These are phyloP conservation scores for Anguilla marmorata DNA, from an alignment of 2,797 vertebrate genomes.

Conservation along the genomic window DNA sequence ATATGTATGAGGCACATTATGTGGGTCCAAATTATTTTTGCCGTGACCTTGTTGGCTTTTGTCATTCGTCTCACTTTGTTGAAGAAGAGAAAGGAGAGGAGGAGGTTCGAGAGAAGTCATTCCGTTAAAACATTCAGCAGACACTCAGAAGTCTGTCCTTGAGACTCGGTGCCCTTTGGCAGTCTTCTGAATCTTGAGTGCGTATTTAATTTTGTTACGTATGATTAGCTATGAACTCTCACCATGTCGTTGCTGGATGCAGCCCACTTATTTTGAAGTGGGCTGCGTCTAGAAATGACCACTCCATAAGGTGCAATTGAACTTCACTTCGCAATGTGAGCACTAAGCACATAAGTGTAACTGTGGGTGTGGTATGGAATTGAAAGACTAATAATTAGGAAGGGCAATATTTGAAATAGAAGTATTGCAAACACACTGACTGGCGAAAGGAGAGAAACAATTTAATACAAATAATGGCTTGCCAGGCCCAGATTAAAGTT, in stretches of 20 bases:
- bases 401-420: not conserved
- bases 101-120: not conserved
- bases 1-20: slow-evolving; percentile 50
- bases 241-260: not conserved
- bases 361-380: not conserved
- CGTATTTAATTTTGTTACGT: not conserved
- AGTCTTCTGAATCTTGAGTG: not conserved
- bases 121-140: not conserved
- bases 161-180: not conserved
- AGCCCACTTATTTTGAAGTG: not conserved
- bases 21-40: slow-evolving; percentile 43
- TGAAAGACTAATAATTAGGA: not conserved
- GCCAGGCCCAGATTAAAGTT: no score
- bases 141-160: not conserved
- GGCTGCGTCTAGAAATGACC: not conserved
- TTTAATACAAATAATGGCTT: no score
- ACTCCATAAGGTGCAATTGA: not conserved
- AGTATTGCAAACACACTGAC: not conserved
- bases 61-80: slow-evolving; percentile 9
- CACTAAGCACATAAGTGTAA: not conserved
- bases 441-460: not conserved
- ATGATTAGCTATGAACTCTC: not conserved
- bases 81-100: not conserved
- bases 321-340: not conserved
- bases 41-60: not conserved